Percentiles rank a stretch among this genome's conserved stretches.
These are phyloP conservation scores for Heliocidaris tuberculata DNA, from an alignment of 35 echinoderm and acorn worm species.

Conservation along the genomic window DNA sequence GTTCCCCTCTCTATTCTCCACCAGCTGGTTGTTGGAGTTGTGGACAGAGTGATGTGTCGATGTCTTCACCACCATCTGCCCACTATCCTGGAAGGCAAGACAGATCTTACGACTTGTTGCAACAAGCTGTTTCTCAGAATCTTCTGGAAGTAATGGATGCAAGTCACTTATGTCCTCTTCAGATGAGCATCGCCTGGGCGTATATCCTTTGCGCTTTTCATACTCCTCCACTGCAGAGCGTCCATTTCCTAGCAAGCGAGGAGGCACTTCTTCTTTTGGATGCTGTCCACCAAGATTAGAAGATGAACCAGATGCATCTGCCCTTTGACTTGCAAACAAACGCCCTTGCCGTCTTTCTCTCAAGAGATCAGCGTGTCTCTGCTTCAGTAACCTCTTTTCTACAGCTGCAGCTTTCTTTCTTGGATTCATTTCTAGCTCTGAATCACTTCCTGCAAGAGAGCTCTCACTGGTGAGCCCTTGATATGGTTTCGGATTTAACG, in stretches of 20 bases:
- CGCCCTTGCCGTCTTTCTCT: slow-evolving; percentile 76
- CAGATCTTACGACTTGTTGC: slow-evolving; percentile 32
- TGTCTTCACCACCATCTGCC: slow-evolving; percentile 29
- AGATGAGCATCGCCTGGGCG: neutral
- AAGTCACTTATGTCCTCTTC: slow-evolving; percentile 38
- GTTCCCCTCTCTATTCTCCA: neutral
- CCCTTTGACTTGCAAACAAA: slow-evolving; percentile 65
- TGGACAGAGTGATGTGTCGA: slow-evolving; percentile 2
- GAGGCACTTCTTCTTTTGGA: slow-evolving; percentile 43
- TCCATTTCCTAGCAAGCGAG: neutral
- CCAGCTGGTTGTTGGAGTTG: neutral
- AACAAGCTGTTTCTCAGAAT: slow-evolving; percentile 28
- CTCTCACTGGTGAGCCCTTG: slow-evolving; percentile 71
- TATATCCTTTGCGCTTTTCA: slow-evolving; percentile 6
- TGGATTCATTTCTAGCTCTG: slow-evolving; percentile 49
- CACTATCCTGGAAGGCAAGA: slow-evolving; percentile 37
- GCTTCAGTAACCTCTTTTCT: slow-evolving; percentile 58
- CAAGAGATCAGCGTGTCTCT: slow-evolving; percentile 43
- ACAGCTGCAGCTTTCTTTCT: slow-evolving; percentile 36
- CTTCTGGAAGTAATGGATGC: neutral
- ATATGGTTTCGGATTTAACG: slow-evolving; percentile 75
- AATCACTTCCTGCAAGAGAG: slow-evolving; percentile 54
- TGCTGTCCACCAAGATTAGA: slow-evolving; percentile 47
- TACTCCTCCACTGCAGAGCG: slow-evolving; percentile 36
- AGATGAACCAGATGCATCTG: slow-evolving; percentile 58